Evolutionary conservation across 1,140 invertebrate species (phyloP), one percentile per base, ranked within the genome.

Genomic region (Nylanderia fulva): DNA sequence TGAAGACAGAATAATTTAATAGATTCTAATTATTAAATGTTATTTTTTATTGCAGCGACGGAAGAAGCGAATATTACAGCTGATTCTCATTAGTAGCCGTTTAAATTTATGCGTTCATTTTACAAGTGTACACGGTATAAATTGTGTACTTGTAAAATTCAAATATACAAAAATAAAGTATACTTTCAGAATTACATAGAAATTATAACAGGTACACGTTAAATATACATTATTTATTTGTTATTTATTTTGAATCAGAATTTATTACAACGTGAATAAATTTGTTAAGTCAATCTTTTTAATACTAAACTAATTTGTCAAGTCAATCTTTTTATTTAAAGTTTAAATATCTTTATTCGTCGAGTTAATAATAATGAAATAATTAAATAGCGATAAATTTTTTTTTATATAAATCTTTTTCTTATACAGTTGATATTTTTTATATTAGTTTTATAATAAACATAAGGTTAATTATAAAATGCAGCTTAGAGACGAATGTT

Each of bases 141-240:
- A 1, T 45, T 15, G 3, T 4, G 15, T 9, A 33, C 29, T 13
- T 27, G 15, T 18, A 45, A n/a, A n/a, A n/a, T n/a, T n/a, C 24
- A 29, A 63, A 15, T 33, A 11, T 24, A 29, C 15, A 2, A 5
- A 48, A 48, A 48, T 54, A n/a, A 0, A 11, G 29, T 60, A 9
- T 7, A 60, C 15, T 76, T 42, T 21, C 8, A 1, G 3, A 15
- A 45, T 45, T 45, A 8, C 13, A 45, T 15, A 45, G 4, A 45
- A 45, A 66, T 66, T 64, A 64, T 48, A 74, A 74, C 36, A n/a
- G n/a, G 54, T 54, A 24, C 6, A 72, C 9, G 7, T 72, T 54
- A 54, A n/a, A 72, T 72, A n/a, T 72, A 72, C 2, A 72, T 56
- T 52, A 52, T 69, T 71, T 21, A 24, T 11, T 11, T 1, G 27